Base-by-base conservation (phyloP, 2,113 vertebrate species). In the Myotis yumanensis region DNA sequence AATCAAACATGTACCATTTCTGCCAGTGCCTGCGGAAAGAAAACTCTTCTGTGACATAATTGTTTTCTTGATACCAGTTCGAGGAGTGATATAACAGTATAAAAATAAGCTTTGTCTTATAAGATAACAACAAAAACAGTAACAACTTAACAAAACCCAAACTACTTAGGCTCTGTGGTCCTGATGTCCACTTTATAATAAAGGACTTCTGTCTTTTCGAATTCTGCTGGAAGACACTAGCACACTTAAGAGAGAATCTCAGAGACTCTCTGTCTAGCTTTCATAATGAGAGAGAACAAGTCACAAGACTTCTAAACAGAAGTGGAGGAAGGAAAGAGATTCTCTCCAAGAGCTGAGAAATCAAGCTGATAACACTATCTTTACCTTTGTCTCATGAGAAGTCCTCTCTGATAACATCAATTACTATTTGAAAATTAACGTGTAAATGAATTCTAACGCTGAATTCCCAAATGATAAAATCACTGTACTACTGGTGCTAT, bases 1-100 rank as follows among this genome's bases (percentile, higher is more conserved):
- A 93, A 62, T 66, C 52, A 91, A 90, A 48, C 48, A 71, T 18
- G 57, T 52, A 68, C 64, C 75, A 62, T 75, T 95, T 95, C 72
- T 86, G 62, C 40, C 62, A 40, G 20, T 5, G 30, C 86, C 77
- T 79, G 28, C 28, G 81, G 73, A 82, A 87, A 82, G 77, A 92
- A 93, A 92, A 86, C 2, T 46, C 22, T 52, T 93, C 37, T 85
- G 64, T 64, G 40, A 52, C 17, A 32, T 16, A 81, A 81, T 0
- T 10, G 18, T 51, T 75, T 91, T 85, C 68, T 68, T 43, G 5
- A 57, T 22, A 82, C 20, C n/a, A 57, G 48, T 54, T 94, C 22
- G 52, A 83, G 57, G 28, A 95, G 25, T 90, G 64, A 90, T 28
- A 32, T 0, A 59, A 75, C 0, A 93, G n/a, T 54, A 85, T 85